These are phyloP conservation scores for Panthera leo DNA, from an alignment of 2,113 vertebrate species.

Conservation along the genomic window DNA sequence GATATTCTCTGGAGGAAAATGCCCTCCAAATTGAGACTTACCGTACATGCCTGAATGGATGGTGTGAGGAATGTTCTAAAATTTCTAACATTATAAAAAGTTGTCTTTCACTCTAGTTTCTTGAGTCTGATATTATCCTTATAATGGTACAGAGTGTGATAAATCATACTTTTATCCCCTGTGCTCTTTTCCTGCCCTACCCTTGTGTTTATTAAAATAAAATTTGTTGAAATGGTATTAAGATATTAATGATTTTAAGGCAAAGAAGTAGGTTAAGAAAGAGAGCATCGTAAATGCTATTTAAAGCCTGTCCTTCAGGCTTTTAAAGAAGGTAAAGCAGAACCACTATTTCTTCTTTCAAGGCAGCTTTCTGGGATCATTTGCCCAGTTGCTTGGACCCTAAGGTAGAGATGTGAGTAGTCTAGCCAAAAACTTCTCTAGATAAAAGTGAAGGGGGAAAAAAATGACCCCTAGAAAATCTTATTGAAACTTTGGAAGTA, in stretches of 20 bases:
- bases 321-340: neutral
- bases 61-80: neutral
- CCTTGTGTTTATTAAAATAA: neutral
- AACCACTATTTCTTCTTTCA: neutral
- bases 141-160: neutral
- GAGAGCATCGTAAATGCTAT: neutral
- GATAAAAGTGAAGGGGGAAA: neutral
- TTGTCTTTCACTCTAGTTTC: neutral
- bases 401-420: neutral
- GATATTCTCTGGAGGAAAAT: neutral
- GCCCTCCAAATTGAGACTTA: neutral
- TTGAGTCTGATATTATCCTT: neutral
- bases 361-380: neutral
- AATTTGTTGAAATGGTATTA: neutral
- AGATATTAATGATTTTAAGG: neutral
- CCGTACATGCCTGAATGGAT: neutral
- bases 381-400: neutral
- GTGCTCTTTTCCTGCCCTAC: neutral
- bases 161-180: neutral
- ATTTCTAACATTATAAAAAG: neutral
- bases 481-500: neutral
- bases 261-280: neutral
- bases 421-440: neutral
- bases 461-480: neutral
- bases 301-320: neutral